Base-by-base conservation (phyloP, 2,797 vertebrate genomes). In the Gallinago nigripennis region DNA sequence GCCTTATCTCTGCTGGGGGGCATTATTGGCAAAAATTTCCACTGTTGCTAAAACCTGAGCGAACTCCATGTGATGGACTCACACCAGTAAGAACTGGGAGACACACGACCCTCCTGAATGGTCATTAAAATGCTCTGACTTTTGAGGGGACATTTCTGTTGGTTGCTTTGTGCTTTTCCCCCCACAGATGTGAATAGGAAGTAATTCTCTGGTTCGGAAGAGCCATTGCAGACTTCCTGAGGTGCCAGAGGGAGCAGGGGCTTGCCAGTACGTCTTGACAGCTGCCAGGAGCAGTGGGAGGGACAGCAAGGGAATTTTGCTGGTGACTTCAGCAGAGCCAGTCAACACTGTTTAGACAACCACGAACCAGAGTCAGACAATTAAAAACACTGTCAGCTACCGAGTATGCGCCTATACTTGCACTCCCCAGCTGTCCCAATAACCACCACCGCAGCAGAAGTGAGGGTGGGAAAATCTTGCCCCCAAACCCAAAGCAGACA, bases 1-100 rank as follows among this genome's bases (percentile, higher is more conserved):
- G 80, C 82, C 94, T 94, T 72, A 80, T 92, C 80, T 70, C 43
- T 51, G 83, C 79, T 53, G 53, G 51, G 61, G 18, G 28, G 18
- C 11, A 27, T 54, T 54, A 54, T 0, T 27, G 68, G 87, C 77
- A 96, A 95, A 96, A 96, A 82, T 90, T 95, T 94, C 86, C 81
- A 70, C 69, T 81, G 63, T 31, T 82, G 64, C 41, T 79, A 79
- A 79, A 92, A 96, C 70, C 2, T 41, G 50, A 92, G 39, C 8
- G 58, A 60, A 61, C 25, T 87, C 43, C 28, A 2, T 1, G 3
- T 31, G 76, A 90, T 28, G 56, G 53, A 86, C 54, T 82, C 70
- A 81, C 9, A 4, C 43, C 43, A 68, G 37, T 27, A 92, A 92
- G 71, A 61, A 61, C 48, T 39, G 19, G 16, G 35, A 92, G 71